Conservation (phyloP, 2,888 invertebrate species). For the Lepidocyrtoides sp. region DNA sequence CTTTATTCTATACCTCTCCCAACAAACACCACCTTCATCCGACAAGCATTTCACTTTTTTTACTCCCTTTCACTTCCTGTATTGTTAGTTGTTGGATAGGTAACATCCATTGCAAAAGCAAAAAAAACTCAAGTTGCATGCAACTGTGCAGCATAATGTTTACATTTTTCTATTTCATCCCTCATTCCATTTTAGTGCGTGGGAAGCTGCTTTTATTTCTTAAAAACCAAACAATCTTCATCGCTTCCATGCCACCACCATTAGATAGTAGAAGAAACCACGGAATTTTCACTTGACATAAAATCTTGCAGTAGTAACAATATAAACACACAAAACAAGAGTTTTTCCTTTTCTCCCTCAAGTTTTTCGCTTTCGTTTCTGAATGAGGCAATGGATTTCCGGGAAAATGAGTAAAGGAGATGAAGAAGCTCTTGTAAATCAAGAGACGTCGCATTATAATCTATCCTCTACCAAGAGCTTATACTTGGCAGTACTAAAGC, state of each 20-base stretch:
- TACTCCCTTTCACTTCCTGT: neutral
- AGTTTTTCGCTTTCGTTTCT: neutral
- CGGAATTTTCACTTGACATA: slow-evolving; percentile 55
- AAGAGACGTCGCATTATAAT: slow-evolving; percentile 76
- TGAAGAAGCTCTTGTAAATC: slow-evolving; percentile 74
- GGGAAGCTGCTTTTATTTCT: slow-evolving; percentile 48
- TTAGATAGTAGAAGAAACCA: slow-evolving; percentile 64
- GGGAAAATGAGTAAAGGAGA: slow-evolving; percentile 52
- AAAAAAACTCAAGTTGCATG: neutral
- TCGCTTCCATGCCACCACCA: neutral
- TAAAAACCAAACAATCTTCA: neutral
- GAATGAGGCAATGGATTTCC: slow-evolving; percentile 65
- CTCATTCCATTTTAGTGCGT: slow-evolving; percentile 53
- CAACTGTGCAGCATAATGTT: neutral
- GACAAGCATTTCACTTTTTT: slow-evolving; percentile 5
- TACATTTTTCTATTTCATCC: slow-evolving; percentile 18
- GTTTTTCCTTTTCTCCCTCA: slow-evolving; percentile 40
- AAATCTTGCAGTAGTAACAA: neutral
- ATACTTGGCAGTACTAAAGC: slow-evolving; percentile 60
- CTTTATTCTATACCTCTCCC: slow-evolving; percentile 31
- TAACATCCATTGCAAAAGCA: no score
- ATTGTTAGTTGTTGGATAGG: no score
- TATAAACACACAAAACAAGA: slow-evolving; percentile 28
- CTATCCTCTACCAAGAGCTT: slow-evolving; percentile 71
- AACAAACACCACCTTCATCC: neutral